Conservation (phyloP, 2,113 vertebrate genomes). For the Nothocercus julius region DNA sequence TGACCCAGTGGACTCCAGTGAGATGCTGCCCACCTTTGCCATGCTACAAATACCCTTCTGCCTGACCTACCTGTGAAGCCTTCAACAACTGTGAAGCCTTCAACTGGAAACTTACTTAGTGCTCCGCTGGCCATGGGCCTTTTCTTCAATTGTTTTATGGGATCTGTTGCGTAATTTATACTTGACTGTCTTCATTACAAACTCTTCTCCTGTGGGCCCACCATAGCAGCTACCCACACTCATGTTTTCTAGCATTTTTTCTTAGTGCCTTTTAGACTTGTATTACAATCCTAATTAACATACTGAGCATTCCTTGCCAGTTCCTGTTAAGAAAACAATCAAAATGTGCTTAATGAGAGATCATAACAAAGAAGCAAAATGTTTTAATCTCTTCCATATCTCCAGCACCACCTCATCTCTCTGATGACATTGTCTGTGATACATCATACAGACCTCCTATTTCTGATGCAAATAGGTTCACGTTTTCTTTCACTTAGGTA, state of each 20-base stretch:
- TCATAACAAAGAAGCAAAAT: neutral
- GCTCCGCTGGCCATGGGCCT: neutral
- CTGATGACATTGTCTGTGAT: neutral
- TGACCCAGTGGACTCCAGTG: rapidly evolving
- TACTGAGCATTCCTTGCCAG: neutral
- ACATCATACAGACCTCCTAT: neutral
- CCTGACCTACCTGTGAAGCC: neutral
- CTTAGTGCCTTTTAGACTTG: neutral
- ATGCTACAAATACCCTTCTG: neutral
- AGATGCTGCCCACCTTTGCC: neutral
- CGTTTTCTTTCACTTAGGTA: neutral
- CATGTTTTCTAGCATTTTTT: neutral
- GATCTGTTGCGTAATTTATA: neutral
- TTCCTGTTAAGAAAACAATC: neutral
- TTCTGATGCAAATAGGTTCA: neutral
- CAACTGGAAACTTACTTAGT: neutral
- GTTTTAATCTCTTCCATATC: neutral
- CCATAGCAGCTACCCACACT: neutral
- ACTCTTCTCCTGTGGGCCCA: neutral
- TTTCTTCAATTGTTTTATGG: neutral
- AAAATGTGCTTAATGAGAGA: neutral
- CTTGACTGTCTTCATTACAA: neutral
- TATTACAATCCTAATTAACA: neutral
- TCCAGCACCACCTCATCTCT: neutral
- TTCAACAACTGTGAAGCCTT: neutral